Conservation (phyloP, 2,113 vertebrate genomes). For the Neodon shergylaensis region DNA sequence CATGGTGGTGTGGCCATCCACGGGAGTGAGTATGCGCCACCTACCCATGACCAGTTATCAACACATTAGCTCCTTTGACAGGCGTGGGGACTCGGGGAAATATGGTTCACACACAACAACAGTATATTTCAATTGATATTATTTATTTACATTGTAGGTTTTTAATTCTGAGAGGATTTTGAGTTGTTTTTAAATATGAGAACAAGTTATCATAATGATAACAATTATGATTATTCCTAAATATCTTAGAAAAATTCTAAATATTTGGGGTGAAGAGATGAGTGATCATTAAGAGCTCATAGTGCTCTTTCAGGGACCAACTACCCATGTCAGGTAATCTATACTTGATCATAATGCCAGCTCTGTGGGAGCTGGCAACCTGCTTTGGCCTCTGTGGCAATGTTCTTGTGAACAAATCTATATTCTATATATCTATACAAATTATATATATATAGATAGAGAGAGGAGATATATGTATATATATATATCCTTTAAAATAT, state of each 20-base stretch:
- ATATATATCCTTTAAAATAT: not conserved
- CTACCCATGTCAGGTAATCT: not conserved
- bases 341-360: too few relatives aligned
- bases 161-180: not conserved
- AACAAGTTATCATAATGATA: not conserved
- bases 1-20: not conserved
- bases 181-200: not conserved
- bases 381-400: not conserved
- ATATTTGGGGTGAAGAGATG: not conserved
- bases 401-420: not conserved
- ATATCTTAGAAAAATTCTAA: not conserved
- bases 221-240: not conserved
- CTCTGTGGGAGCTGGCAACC: not conserved
- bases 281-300: not conserved
- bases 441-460: too few relatives aligned
- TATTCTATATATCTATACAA: too few relatives aligned
- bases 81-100: not conserved
- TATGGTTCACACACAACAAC: too few relatives aligned
- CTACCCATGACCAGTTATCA: not conserved
- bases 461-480: too few relatives aligned
- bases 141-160: not conserved
- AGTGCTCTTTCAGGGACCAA: not conserved
- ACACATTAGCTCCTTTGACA: not conserved
- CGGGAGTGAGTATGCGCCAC: too few relatives aligned
- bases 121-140: not conserved